Evolutionary conservation across 2,888 invertebrate genomes (phyloP), one percentile per base, ranked within the genome.

Genomic region (Tupiocoris notatus): DNA sequence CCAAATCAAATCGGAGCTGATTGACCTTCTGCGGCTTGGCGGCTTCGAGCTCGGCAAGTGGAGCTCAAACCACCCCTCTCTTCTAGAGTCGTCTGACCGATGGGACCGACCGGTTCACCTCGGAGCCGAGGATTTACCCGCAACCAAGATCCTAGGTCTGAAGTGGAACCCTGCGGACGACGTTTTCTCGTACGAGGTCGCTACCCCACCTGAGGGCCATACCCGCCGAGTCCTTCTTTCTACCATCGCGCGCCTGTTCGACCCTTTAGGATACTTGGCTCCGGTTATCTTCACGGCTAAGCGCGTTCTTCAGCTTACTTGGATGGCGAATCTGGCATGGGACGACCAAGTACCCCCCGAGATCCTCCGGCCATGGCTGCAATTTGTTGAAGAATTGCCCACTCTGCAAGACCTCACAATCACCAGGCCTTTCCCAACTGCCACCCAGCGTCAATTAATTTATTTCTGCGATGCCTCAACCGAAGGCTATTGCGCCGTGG

Each of bases 141-240:
- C 75, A 0, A 59, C 78, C 58, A 80, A 79, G 39, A 75, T 80
- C 2, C 56, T 80, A 56, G 80, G 79, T 2, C 25, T 80, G 7
- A 70, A 79, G 25, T 80, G 80, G 80, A 66, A 77, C 25, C 61
- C 79, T 2, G 22, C 12, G 0, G 18, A 20, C 17, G 79, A 80
- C 66, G 16, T n/a, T n/a, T 78, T 79, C 9, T 75, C 76, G 9
- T 79, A 79, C 24, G 61, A 65, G n/a, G 58, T 77, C 25, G 24
- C 66, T 20, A 9, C n/a, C 2, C 24, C 77, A 18, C 39, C 23
- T n/a, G 9, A 7, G 0, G 17, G 24, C 2, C 20, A 61, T 0
- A 80, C 81, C 2, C 80, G 80, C 58, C 75, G 80, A 6, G 20
- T 64, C 17, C 64, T 81, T 22, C 65, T 80, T 1, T 80, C 80